Percentiles rank a stretch among this genome's conserved stretches.
Conservation (phyloP, 2,113 vertebrate species). For the Tachysurus vachellii region DNA sequence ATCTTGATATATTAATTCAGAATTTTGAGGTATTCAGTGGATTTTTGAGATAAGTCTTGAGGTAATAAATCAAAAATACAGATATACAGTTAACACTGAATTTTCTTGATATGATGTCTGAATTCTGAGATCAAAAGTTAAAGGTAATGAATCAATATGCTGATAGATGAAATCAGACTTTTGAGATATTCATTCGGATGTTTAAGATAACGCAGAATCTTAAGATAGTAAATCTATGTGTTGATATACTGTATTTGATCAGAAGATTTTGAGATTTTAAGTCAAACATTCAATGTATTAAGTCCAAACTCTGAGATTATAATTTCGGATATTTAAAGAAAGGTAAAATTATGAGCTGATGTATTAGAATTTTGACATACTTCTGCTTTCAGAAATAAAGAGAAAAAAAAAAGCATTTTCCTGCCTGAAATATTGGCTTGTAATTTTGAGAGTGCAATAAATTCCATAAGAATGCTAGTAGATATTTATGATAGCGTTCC, state of each 20-base stretch:
- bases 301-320: background rate
- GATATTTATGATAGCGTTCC: slow-evolving; percentile 15
- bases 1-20: background rate
- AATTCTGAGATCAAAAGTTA: too few species aligned
- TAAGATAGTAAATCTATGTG: background rate
- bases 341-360: background rate
- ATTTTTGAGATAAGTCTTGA: background rate
- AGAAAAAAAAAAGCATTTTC: background rate
- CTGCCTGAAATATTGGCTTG: background rate
- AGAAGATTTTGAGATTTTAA: background rate
- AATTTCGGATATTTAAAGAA: background rate
- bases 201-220: background rate
- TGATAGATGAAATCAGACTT: background rate
- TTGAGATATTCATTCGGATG: background rate
- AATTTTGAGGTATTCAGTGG: background rate
- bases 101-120: too few species aligned
- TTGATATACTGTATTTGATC: background rate
- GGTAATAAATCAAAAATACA: background rate
- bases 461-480: background rate
- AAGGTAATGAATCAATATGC: too few species aligned
- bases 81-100: background rate
- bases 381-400: background rate
- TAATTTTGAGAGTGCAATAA: background rate
- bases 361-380: background rate
- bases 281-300: background rate